Evolutionary conservation across 2,888 invertebrate species (phyloP).

Genomic region (Ametastegia equiseti): DNA sequence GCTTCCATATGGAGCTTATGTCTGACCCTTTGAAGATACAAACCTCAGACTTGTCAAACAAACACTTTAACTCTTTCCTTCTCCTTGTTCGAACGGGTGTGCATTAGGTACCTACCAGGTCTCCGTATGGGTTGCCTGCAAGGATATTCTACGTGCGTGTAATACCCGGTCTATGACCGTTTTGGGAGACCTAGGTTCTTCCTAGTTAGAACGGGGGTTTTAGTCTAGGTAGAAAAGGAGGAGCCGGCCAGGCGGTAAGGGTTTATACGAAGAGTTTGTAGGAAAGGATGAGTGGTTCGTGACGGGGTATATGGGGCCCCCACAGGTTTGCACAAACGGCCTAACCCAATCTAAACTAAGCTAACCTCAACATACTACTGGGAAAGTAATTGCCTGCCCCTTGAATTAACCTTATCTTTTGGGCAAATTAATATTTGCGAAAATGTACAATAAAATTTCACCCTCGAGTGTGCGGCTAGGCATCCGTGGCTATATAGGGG

Average conservation of each 20-base stretch:
- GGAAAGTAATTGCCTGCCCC: constrained; percentile 42
- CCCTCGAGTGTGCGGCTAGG: background rate
- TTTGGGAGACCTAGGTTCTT: background rate
- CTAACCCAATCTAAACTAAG: constrained; percentile 29
- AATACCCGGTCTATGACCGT: constrained; percentile 21
- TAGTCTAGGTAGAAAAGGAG: constrained; percentile 22
- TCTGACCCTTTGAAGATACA: constrained; percentile 66
- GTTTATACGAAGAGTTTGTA: constrained; percentile 34
- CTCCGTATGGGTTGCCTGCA: background rate
- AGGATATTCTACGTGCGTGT: constrained; percentile 7
- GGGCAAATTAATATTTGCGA: constrained; percentile 41
- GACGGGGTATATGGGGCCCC: constrained; percentile 24
- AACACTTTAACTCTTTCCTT: constrained; percentile 53
- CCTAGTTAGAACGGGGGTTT: background rate
- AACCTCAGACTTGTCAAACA: constrained; percentile 63
- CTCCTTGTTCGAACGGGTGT: background rate
- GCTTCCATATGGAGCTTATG: constrained; percentile 61
- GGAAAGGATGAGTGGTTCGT: constrained; percentile 43
- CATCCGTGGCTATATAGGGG: no score
- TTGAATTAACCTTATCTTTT: constrained; percentile 45
- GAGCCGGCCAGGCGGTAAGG: constrained; percentile 24
- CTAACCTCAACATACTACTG: constrained; percentile 43
- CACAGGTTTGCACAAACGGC: constrained; percentile 35
- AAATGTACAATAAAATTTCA: constrained; percentile 34
- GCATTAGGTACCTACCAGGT: background rate